These are phyloP conservation scores for Ametastegia equiseti DNA, from an alignment of 2,888 invertebrate genomes.

Conservation along the genomic window DNA sequence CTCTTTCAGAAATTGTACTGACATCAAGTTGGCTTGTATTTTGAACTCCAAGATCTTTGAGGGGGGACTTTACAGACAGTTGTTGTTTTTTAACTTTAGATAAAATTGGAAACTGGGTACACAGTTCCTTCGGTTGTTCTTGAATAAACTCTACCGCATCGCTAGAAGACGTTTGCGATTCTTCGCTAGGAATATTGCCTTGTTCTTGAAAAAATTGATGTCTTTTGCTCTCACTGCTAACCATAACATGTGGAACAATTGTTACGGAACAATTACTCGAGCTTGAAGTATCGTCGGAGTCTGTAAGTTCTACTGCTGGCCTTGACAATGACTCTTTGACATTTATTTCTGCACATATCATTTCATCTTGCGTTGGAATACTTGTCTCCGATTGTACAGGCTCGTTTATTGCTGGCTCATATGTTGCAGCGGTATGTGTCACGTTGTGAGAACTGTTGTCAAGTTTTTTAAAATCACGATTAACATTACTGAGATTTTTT, in stretches of 20 bases:
- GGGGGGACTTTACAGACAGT: not conserved
- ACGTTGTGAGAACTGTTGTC: not conserved
- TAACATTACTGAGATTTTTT: not conserved
- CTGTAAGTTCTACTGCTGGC: not conserved
- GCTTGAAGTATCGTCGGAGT: constrained; percentile 1
- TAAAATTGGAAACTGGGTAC: constrained; percentile 8
- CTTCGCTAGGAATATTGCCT: not conserved
- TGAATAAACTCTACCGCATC: constrained; percentile 13
- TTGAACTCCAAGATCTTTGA: not conserved
- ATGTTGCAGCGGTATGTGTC: not conserved
- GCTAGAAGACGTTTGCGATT: constrained; percentile 7
- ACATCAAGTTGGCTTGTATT: not conserved
- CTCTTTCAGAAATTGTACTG: not conserved
- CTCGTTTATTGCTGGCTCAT: not conserved
- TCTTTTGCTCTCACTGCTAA: not conserved
- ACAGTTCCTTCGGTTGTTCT: not conserved
- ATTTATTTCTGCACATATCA: not conserved
- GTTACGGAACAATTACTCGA: not conserved
- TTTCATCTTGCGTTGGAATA: not conserved
- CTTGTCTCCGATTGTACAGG: not conserved
- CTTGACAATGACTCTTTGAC: not conserved
- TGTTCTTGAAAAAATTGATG: not conserved
- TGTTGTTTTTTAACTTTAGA: not conserved
- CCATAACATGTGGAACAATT: not conserved
- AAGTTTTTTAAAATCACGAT: not conserved